Conservation (phyloP, 2,888 invertebrate species). For the Scelioninae gen. 1 region DNA sequence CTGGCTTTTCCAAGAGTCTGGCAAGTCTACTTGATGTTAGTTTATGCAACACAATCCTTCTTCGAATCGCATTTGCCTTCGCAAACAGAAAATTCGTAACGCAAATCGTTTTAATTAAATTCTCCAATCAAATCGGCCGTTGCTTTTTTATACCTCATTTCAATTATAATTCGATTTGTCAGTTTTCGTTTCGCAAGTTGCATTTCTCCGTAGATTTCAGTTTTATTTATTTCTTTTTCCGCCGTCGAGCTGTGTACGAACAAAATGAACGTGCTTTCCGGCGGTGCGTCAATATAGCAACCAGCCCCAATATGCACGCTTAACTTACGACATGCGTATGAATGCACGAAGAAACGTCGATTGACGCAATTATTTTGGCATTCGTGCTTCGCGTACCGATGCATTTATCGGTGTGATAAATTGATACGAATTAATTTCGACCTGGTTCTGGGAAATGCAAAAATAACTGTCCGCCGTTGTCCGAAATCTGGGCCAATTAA, state of each 20-base stretch:
- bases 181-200: constrained; percentile 10
- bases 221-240: constrained; percentile 22
- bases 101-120: constrained; percentile 24
- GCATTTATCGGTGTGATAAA: constrained; percentile 47
- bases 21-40: constrained; percentile 44
- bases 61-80: constrained; percentile 1
- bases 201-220: background rate
- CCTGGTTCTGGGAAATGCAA: constrained; percentile 47
- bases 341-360: constrained; percentile 76
- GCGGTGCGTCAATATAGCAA: constrained; percentile 75
- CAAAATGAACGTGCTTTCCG: constrained; percentile 75
- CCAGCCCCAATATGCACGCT: constrained; percentile 73
- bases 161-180: constrained; percentile 33
- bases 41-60: constrained; percentile 44
- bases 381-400: constrained; percentile 64
- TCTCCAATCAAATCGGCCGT: constrained; percentile 4
- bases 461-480: constrained; percentile 44
- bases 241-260: constrained; percentile 3
- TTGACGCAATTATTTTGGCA: constrained; percentile 74
- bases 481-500: constrained; percentile 45
- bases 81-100: constrained; percentile 25
- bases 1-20: constrained; percentile 57
- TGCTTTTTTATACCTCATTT: constrained; percentile 6
- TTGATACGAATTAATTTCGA: constrained; percentile 63
- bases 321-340: constrained; percentile 71